phyloP scores from a whole-genome alignment of 2,797 vertebrate genomes.

The Haliaeetus albicilla region DNA sequence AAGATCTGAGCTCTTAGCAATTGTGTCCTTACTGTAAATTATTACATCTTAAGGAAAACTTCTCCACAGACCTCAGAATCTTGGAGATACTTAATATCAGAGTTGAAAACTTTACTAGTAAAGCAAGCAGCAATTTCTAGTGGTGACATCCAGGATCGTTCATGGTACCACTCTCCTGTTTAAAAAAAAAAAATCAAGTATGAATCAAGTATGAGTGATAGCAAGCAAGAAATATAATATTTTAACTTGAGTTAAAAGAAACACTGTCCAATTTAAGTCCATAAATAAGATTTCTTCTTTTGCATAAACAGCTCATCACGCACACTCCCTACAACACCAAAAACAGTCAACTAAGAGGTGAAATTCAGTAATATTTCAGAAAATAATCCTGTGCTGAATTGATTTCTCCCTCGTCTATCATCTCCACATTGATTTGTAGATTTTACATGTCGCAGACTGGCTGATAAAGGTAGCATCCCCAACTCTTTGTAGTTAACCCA shows the following conservation, averaged over 20 bases:
- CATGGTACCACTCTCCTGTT: not conserved
- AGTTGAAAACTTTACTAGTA: not conserved
- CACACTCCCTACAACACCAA: not conserved
- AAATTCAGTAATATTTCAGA: not conserved
- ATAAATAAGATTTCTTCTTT: not conserved
- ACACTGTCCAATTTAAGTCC: not conserved
- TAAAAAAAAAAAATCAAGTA: not conserved
- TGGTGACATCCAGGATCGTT: not conserved
- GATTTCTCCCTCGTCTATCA: not conserved
- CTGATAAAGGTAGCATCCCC: not conserved
- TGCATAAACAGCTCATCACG: not conserved
- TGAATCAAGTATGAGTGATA: not conserved
- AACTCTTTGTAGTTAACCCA: not conserved
- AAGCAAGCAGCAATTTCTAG: not conserved
- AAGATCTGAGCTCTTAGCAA: not conserved
- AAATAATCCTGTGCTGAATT: not conserved
- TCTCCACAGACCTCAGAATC: not conserved
- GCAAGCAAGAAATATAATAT: not conserved
- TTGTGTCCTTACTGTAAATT: not conserved
- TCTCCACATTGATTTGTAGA: not conserved
- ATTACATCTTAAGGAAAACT: not conserved
- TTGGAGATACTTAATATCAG: not conserved
- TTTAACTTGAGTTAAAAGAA: not conserved
- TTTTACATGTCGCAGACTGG: not conserved
- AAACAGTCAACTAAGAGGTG: not conserved